These are phyloP conservation scores for Busseola fusca DNA, from an alignment of 2,888 invertebrate species.

Conservation along the genomic window DNA sequence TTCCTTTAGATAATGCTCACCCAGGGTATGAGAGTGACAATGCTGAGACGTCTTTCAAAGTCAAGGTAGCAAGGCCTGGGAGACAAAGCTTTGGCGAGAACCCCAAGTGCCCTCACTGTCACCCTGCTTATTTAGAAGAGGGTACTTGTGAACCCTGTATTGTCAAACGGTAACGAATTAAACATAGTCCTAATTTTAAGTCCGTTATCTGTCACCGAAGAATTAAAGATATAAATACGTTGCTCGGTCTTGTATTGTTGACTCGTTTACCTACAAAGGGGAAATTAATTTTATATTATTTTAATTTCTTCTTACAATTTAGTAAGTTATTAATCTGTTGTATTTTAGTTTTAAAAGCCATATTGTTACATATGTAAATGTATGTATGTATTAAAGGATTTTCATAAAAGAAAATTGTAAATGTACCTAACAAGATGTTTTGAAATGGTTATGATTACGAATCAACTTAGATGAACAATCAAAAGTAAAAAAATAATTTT, in stretches of 20 bases:
- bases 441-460: neutral
- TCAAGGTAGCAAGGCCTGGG: conserved; percentile 85
- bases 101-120: conserved; percentile 90
- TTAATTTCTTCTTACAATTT: conserved; percentile 29
- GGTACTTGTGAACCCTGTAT: conserved; percentile 91
- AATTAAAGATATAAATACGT: conserved; percentile 42
- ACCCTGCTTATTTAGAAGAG: conserved; percentile 90
- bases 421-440: neutral
- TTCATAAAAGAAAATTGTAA: neutral
- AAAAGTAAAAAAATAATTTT: conserved; percentile 14
- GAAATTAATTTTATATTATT: conserved; percentile 22
- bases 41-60: conserved; percentile 90
- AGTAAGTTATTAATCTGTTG: conserved; percentile 54
- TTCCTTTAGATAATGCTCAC: conserved; percentile 89
- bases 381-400: conserved; percentile 3
- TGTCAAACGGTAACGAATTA: conserved; percentile 81
- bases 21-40: conserved; percentile 89
- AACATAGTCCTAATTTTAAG: conserved; percentile 37
- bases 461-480: neutral
- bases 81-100: conserved; percentile 89
- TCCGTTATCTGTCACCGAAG: conserved; percentile 52
- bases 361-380: conserved; percentile 36
- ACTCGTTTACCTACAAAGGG: conserved; percentile 32
- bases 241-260: conserved; percentile 48
- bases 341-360: conserved; percentile 54